phyloP scores from a whole-genome alignment of 2,888 invertebrate genomes.

The Onchidella celtica region DNA sequence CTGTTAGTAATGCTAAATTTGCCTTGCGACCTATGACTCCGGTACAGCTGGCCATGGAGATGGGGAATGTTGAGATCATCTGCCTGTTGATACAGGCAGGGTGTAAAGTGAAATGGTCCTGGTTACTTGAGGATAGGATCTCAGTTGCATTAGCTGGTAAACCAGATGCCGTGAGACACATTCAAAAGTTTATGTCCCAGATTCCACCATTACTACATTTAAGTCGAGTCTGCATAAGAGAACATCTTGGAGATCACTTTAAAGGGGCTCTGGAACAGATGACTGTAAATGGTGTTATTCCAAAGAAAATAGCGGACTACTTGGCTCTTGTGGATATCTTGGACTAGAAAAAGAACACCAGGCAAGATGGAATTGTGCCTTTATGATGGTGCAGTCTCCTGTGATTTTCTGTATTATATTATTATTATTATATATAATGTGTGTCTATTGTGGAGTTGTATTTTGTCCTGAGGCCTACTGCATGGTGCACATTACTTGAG shows the following conservation, averaged over 20 bases:
- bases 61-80: constrained; percentile 61
- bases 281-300: constrained; percentile 53
- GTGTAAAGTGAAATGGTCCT: constrained; percentile 57
- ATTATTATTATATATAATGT: too few species aligned
- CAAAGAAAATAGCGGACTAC: constrained; percentile 56
- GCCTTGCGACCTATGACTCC: constrained; percentile 66
- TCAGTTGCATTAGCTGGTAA: constrained; percentile 54
- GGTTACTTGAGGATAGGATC: constrained; percentile 53
- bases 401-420: too few species aligned
- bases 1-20: constrained; percentile 58
- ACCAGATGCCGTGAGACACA: constrained; percentile 58
- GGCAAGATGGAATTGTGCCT: too few species aligned
- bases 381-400: too few species aligned
- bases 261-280: constrained; percentile 51
- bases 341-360: too few species aligned
- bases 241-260: constrained; percentile 53
- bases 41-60: constrained; percentile 65
- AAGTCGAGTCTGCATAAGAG: constrained; percentile 57
- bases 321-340: constrained; percentile 59
- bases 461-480: too few species aligned
- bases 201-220: constrained; percentile 61
- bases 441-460: too few species aligned
- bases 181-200: constrained; percentile 54
- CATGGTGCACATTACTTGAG: too few species aligned
- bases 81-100: constrained; percentile 64